phyloP scores from a whole-genome alignment of 2,888 invertebrate species.

The Torymus auratus region DNA sequence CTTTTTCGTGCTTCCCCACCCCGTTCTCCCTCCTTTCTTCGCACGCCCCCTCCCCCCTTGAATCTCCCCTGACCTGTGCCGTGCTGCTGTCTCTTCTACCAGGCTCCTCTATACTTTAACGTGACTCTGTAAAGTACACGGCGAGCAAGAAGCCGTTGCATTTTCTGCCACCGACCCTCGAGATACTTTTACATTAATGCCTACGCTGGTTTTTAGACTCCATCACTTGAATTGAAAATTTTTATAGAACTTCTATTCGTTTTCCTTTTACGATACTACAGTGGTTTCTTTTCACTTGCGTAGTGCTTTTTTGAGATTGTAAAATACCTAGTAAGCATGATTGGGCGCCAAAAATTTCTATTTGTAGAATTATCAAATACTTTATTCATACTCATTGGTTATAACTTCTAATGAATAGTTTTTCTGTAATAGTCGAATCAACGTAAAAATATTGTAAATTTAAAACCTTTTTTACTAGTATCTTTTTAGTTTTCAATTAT shows the following conservation, averaged over 20 bases:
- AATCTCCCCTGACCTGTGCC: conserved; percentile 68
- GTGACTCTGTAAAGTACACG: conserved; percentile 47
- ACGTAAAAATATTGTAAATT: too few relatives aligned
- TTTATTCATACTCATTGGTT: too few relatives aligned
- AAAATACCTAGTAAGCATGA: too few relatives aligned
- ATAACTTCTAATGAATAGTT: too few relatives aligned
- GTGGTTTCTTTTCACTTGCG: conserved; percentile 12
- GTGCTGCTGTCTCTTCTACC: conserved; percentile 54
- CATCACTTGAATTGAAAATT: conserved; percentile 43
- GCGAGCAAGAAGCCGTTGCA: conserved; percentile 46
- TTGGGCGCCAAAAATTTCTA: too few relatives aligned
- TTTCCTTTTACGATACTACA: conserved; percentile 13
- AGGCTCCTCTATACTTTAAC: conserved; percentile 42
- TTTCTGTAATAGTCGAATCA: too few relatives aligned
- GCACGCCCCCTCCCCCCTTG: conserved; percentile 77
- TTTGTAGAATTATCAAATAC: too few relatives aligned
- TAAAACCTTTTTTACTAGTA: too few relatives aligned
- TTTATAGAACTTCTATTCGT: neutral
- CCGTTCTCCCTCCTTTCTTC: conserved; percentile 67
- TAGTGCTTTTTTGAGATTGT: too few relatives aligned
- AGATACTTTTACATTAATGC: conserved; percentile 56
- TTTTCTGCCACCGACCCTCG: conserved; percentile 31
- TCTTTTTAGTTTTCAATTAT: too few relatives aligned
- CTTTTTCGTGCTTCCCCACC: conserved; percentile 76
- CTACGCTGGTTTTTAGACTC: conserved; percentile 45